These are phyloP conservation scores for Harpagifer antarcticus DNA, from an alignment of 2,797 vertebrate genomes.

Conservation along the genomic window DNA sequence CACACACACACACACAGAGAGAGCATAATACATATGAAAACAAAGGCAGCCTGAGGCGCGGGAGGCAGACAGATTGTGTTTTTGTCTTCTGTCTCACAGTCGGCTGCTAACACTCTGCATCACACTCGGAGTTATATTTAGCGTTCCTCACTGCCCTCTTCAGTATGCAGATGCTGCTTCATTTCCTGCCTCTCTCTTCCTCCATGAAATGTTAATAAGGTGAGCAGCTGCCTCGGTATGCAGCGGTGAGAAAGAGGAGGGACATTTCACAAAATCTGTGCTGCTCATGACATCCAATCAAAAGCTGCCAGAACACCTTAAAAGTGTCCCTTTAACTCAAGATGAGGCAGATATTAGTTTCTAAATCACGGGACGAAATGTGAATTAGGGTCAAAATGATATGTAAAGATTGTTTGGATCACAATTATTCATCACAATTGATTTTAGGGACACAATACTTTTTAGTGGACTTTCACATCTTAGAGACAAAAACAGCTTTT, in stretches of 20 bases:
- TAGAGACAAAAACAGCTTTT: too few species aligned
- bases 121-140: constrained; percentile 65
- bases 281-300: not conserved
- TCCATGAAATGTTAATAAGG: constrained; percentile 69
- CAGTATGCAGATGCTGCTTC: constrained; percentile 32
- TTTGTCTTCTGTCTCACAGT: constrained; percentile 55
- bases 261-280: not conserved
- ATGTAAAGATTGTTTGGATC: too few species aligned
- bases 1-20: not conserved
- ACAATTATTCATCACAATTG: too few species aligned
- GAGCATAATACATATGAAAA: constrained; percentile 20
- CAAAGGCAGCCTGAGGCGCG: constrained; percentile 20
- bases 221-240: constrained; percentile 54
- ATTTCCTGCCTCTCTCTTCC: constrained; percentile 19
- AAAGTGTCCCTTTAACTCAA: not conserved
- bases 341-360: not conserved
- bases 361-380: not conserved
- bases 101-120: too few species aligned
- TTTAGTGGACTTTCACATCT: too few species aligned
- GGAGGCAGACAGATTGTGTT: constrained; percentile 45
- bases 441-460: too few species aligned
- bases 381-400: not conserved
- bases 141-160: constrained; percentile 44
- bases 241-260: constrained; percentile 5
- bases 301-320: not conserved